A percentile compares a stretch with the other conserved stretches of the same genome.
These are phyloP conservation scores for Eurytemora carolleeae DNA, from an alignment of 1,140 invertebrate species.

Conservation along the genomic window DNA sequence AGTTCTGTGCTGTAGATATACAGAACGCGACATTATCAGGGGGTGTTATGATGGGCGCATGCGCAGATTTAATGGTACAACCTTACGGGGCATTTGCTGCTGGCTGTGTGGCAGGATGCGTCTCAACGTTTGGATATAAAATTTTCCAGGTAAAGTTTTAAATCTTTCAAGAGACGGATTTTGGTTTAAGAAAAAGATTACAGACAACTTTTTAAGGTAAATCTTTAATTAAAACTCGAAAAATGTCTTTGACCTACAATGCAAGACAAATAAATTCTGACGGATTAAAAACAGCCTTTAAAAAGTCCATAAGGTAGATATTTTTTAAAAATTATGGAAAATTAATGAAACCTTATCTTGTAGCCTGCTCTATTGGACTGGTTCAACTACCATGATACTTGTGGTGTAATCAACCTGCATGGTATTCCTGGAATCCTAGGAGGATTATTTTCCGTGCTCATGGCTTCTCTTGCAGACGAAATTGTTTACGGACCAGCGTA, in stretches of 20 bases:
- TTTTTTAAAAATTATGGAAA: no score
- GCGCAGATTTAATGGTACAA: slow-evolving; percentile 32
- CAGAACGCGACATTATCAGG: slow-evolving; percentile 24
- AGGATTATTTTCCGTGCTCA: slow-evolving; percentile 25
- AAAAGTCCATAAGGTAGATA: no score
- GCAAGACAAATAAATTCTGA: no score
- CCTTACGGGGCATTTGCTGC: slow-evolving; percentile 33
- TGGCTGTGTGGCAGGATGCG: slow-evolving; percentile 27
- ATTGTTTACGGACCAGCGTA: slow-evolving; percentile 25
- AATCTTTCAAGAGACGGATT: not conserved
- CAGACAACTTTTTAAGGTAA: no score
- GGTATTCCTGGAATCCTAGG: slow-evolving; percentile 32
- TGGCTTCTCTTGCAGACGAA: slow-evolving; percentile 23
- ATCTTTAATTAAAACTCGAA: no score
- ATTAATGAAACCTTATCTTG: not conserved
- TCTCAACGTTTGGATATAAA: slow-evolving; percentile 31
- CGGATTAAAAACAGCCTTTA: no score
- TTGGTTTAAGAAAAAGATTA: not conserved
- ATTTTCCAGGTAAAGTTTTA: slow-evolving; percentile 26
- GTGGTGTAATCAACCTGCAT: slow-evolving; percentile 33
- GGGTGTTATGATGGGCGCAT: slow-evolving; percentile 35
- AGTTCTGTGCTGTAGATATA: slow-evolving; percentile 20
- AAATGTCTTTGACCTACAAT: no score
- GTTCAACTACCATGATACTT: slow-evolving; percentile 31
- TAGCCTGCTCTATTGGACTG: slow-evolving; percentile 25